Percentiles rank a stretch among this genome's conserved stretches.
Evolutionary conservation across 1,140 invertebrate species (phyloP).

Genomic region (Euura saliciscinereae): DNA sequence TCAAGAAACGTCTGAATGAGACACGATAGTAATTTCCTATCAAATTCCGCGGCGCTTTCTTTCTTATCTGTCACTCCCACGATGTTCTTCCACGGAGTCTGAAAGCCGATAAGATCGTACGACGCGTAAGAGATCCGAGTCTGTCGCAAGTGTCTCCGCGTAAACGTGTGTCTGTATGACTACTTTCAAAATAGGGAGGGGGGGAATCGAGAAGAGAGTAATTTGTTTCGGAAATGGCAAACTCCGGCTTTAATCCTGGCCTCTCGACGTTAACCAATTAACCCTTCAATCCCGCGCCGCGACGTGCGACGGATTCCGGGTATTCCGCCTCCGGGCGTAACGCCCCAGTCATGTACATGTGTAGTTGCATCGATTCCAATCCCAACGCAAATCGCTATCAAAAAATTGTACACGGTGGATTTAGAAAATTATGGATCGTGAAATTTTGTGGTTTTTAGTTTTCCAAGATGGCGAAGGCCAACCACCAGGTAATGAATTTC

Average conservation of each 20-base stretch:
- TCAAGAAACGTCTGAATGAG: neutral
- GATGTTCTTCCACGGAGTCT: neutral
- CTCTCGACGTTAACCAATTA: neutral
- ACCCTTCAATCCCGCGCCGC: neutral
- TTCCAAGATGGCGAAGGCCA: too few species aligned
- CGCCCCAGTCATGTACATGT: neutral
- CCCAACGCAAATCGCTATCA: neutral
- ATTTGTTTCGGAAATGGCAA: neutral
- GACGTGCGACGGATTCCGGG: neutral
- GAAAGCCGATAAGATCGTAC: neutral
- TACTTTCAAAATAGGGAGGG: neutral
- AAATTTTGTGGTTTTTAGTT: too few species aligned
- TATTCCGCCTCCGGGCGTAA: neutral
- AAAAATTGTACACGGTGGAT: too few species aligned
- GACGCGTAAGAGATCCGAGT: neutral
- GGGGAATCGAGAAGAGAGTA: neutral
- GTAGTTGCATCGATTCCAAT: neutral
- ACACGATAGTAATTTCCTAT: neutral
- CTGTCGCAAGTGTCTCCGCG: neutral
- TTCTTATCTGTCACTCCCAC: conserved; percentile 4
- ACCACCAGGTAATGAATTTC: neutral
- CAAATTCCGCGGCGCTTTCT: neutral
- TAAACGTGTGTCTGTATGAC: neutral
- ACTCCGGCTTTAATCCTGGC: neutral
- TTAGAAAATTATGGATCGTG: too few species aligned